Base-by-base conservation (phyloP, 2,113 vertebrate species). In the Falcunculus frontatus region DNA sequence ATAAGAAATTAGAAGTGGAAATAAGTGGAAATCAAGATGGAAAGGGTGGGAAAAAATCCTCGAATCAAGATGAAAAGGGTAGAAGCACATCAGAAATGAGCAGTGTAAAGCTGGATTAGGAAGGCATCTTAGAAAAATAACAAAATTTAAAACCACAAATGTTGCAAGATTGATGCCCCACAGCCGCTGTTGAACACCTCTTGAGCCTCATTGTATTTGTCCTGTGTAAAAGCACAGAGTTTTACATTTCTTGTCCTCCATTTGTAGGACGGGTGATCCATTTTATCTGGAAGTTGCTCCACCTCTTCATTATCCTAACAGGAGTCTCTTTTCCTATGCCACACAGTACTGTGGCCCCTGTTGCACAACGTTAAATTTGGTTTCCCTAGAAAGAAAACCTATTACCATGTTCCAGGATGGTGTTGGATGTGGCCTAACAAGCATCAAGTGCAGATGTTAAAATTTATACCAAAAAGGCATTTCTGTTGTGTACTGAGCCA, bases 201-300 rank as follows among this genome's bases (percentile, higher is more conserved):
- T 32, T 3, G 2, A 70, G 7, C 9, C 22, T 52, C 27, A 2
- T 21, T 3, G 1, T 30, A 9, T 26, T 20, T 26, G 1, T 53
- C 22, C 26, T 42, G 33, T 4, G 35, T 17, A 23, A 72, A 5
- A 88, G 1, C 5, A 10, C 2, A 37, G 16, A 65, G 11, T n/a
- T 76, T 52, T 49, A 2, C 11, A 3, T 7, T 10, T 74, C 12
- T 52, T 52, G 5, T 57, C 7, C 12, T 87, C 35, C 4, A 3
- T 35, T 69, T 80, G 4, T 46, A 55, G 17, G 42, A n/a, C 16
- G 7, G 7, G 35, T 33, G 3, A 59, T 41, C 29, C 5, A 37
- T 82, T 56, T 32, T 8, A 14, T 33, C 37, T 53, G 27, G 10
- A 92, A 46, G 4, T 60, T 77, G 5, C 7, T 67, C 17, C 35